Evolutionary conservation across 2,113 vertebrate species (phyloP), one percentile per base, ranked within the genome.

Genomic region (Plecturocebus donacophilus): DNA sequence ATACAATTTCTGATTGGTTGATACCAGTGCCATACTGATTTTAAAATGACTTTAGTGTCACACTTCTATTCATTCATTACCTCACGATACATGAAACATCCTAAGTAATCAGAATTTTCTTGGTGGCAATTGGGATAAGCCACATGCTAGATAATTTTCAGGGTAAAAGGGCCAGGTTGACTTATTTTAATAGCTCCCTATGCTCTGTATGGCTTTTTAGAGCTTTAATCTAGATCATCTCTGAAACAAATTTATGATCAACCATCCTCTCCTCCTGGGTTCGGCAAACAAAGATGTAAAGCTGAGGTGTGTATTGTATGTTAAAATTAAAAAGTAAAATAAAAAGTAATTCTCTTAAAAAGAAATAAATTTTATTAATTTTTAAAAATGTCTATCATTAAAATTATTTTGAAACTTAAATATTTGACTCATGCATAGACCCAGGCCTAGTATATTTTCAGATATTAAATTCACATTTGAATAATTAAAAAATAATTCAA

Each of bases 381-480:
- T 68, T 1, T 1, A 42, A 70, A 73, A 35, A 64, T 61, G 27
- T 30, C 61, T 66, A 52, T 83, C 27, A 77, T 89, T 9, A 47
- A 91, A 86, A 86, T 54, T 58, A 80, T 35, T 76, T 71, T 85
- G 56, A 90, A 84, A 96, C 20, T 42, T 47, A 80, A 68, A 56
- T 58, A 90, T 45, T 56, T 87, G 42, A 38, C 21, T 80, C 81
- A 2, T 17, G 4, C 75, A 5, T 40, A 93, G 84, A 42, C 9
- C 40, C 84, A 85, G 25, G 3, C 13, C 35, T 92, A 92, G 47
- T 40, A 47, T 90, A 40, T 90, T 94, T 96, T 96, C 11, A 81
- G 49, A 83, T 79, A 83, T 83, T 94, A 94, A 83, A 61, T 80
- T 94, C 52, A 83, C 77, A 73, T 54, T 68, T 92, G 45, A 87